Percentiles rank a stretch among this genome's conserved stretches.
phyloP scores from a whole-genome alignment of 2,888 invertebrate species.

The Dilophus febrilis region DNA sequence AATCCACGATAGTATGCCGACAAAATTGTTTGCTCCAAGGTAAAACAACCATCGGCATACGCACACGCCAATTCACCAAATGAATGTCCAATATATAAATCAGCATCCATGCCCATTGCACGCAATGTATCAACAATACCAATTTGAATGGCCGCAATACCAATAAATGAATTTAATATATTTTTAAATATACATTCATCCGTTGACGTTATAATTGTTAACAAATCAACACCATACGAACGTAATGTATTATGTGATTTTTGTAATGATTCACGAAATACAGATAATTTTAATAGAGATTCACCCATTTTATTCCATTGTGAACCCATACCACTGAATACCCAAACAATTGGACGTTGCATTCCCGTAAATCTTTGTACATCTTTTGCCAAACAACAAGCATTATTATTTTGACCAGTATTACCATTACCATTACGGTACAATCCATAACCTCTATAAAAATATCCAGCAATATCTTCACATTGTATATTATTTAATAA shows the following conservation, averaged over 20 bases:
- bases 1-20: conserved; percentile 69
- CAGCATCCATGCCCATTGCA: conserved; percentile 43
- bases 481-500: conserved; percentile 42
- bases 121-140: conserved; percentile 43
- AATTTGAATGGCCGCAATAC: conserved; percentile 52
- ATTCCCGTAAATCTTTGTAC: conserved; percentile 32
- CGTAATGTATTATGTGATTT: conserved; percentile 37
- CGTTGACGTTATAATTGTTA: conserved; percentile 42
- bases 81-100: conserved; percentile 74
- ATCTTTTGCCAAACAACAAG: conserved; percentile 30
- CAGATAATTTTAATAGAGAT: conserved; percentile 53
- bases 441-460: conserved; percentile 59
- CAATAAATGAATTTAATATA: conserved; percentile 51
- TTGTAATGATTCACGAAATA: conserved; percentile 56
- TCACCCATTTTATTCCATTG: conserved; percentile 76
- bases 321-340: conserved; percentile 83
- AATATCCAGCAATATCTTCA: conserved; percentile 42
- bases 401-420: conserved; percentile 9
- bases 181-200: conserved; percentile 44
- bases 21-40: conserved; percentile 69
- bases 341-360: conserved; percentile 63
- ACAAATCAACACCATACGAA: conserved; percentile 43
- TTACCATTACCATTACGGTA: conserved; percentile 15
- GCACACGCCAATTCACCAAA: conserved; percentile 90
- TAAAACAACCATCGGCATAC: conserved; percentile 84